Conservation (phyloP, 2,888 invertebrate species). For the Hyles lineata region DNA sequence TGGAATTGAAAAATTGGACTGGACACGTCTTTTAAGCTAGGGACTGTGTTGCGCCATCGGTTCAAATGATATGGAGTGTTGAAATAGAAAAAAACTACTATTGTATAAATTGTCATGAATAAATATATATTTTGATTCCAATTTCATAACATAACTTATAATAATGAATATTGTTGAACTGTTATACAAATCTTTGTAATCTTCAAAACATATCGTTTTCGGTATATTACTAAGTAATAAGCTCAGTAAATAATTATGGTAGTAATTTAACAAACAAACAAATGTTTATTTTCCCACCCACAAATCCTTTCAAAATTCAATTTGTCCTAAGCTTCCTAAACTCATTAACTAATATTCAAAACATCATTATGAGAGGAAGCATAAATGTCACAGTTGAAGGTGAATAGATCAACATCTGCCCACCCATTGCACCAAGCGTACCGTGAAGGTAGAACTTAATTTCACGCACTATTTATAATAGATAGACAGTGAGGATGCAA, state of each 20-base stretch:
- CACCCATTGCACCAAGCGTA: background rate
- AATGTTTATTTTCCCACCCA: too few relatives aligned
- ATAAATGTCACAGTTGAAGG: conserved; percentile 12
- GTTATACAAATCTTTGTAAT: too few relatives aligned
- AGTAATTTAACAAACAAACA: too few relatives aligned
- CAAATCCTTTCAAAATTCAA: too few relatives aligned
- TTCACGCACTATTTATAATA: conserved; percentile 16
- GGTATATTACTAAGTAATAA: too few relatives aligned
- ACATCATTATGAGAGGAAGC: background rate
- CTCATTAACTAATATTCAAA: background rate
- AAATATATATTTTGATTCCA: too few relatives aligned
- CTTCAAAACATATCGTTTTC: too few relatives aligned
- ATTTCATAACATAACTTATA: too few relatives aligned
- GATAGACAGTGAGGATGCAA: background rate
- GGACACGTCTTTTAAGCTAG: background rate
- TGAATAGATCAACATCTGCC: background rate
- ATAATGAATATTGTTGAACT: too few relatives aligned
- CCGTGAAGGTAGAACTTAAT: conserved; percentile 18
- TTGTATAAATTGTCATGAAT: too few relatives aligned
- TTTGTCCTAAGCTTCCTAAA: background rate
- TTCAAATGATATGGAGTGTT: background rate
- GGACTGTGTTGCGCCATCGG: background rate
- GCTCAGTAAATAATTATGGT: too few relatives aligned
- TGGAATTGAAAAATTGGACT: conserved; percentile 29
- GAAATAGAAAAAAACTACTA: too few relatives aligned